Conservation (phyloP, 2,797 vertebrate genomes). For the Smutsia gigantea region DNA sequence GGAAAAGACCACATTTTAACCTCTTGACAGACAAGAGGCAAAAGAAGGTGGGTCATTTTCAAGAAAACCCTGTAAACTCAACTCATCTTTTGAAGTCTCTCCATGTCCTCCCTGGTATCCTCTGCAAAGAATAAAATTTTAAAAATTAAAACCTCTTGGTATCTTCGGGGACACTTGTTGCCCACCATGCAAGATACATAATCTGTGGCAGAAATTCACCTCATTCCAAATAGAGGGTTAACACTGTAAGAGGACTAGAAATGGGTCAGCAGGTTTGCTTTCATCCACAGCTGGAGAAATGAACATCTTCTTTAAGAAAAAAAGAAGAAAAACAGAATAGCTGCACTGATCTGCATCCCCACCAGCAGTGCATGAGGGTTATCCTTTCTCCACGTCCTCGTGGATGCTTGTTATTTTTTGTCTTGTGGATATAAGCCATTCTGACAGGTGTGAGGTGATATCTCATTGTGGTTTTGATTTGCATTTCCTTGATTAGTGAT, state of each 20-base stretch:
- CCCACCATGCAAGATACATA: neutral
- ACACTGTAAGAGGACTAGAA: neutral
- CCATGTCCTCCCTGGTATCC: rapidly evolving
- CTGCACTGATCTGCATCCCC: no score
- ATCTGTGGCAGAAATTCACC: neutral
- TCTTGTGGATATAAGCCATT: no score
- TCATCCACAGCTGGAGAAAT: neutral
- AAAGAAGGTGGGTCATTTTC: neutral
- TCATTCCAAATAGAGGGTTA: neutral
- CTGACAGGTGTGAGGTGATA: no score
- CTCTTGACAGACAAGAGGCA: neutral
- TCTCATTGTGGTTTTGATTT: no score
- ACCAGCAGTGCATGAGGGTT: no score
- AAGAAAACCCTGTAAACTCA: neutral
- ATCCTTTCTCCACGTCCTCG: no score
- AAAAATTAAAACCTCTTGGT: neutral
- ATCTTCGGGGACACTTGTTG: neutral
- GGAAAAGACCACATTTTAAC: neutral
- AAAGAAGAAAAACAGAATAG: neutral
- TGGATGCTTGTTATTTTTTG: no score
- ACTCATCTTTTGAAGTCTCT: neutral
- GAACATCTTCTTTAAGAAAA: neutral
- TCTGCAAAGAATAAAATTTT: no score
- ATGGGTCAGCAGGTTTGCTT: neutral
- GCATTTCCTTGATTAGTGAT: no score